phyloP scores from a whole-genome alignment of 2,113 vertebrate genomes.

The Lycaon pictus region DNA sequence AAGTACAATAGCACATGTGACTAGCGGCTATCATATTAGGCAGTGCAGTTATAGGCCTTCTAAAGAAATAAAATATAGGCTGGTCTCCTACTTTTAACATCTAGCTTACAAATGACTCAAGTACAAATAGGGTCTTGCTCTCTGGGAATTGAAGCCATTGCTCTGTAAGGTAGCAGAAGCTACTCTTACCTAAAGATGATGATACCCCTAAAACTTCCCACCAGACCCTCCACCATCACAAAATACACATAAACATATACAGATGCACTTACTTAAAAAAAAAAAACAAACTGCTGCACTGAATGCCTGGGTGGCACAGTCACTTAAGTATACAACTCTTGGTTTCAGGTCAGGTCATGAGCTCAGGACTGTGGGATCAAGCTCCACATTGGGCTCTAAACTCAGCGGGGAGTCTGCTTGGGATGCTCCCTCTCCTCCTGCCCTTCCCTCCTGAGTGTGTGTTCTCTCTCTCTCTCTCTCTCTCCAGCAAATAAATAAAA shows the following conservation, averaged over 20 bases:
- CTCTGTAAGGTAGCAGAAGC: neutral
- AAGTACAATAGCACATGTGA: neutral
- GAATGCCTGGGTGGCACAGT: neutral
- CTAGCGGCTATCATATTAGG: neutral
- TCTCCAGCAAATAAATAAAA: neutral
- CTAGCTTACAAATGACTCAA: neutral
- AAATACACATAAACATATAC: neutral
- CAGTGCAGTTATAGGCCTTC: neutral
- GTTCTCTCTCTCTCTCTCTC: neutral
- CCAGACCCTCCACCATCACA: neutral
- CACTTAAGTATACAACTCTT: neutral
- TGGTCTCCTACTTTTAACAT: neutral
- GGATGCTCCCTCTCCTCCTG: neutral
- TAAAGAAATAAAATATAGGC: neutral
- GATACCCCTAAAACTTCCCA: neutral
- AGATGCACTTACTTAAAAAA: neutral
- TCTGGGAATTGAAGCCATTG: neutral
- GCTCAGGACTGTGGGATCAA: neutral
- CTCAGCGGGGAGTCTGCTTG: neutral
- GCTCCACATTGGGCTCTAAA: neutral
- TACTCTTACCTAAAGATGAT: neutral
- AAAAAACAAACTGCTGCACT: neutral
- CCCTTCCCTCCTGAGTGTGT: neutral
- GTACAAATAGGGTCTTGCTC: neutral
- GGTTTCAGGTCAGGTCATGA: neutral